A percentile compares a stretch with the other conserved stretches of the same genome.
Conservation (phyloP, 2,888 invertebrate genomes). For the Reticulitermes lucifugus region DNA sequence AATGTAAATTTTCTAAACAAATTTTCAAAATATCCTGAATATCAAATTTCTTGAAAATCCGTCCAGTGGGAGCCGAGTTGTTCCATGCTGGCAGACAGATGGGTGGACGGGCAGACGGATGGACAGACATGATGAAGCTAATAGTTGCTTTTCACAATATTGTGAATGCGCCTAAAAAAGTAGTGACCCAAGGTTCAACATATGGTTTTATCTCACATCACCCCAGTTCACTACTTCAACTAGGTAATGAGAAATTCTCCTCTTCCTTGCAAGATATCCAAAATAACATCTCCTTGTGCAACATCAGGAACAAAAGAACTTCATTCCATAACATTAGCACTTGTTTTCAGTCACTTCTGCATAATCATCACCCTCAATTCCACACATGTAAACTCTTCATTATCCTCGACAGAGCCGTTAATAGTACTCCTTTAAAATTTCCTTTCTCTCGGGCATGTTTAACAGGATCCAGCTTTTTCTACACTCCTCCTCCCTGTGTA, state of each 20-base stretch:
- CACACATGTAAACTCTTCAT: not conserved
- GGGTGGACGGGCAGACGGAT: no score
- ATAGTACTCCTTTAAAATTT: constrained; percentile 38
- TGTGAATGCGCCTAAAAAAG: not conserved
- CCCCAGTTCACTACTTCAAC: not conserved
- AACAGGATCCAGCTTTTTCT: not conserved
- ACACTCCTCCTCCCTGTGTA: no score
- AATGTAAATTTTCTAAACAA: no score
- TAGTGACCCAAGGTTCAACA: not conserved
- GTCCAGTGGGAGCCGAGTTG: no score
- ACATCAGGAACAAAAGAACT: not conserved
- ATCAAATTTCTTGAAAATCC: no score
- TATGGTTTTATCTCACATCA: no score
- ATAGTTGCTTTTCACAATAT: no score
- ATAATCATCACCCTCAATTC: not conserved
- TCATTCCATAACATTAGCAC: not conserved
- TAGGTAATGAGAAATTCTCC: not conserved
- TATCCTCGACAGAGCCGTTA: not conserved
- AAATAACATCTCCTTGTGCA: not conserved
- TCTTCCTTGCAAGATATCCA: constrained; percentile 1
- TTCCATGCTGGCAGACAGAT: no score
- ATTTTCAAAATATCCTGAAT: no score
- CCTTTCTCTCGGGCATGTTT: not conserved
- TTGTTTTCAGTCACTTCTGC: not conserved
- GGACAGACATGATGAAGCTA: no score